Conservation (phyloP, 2,113 vertebrate species). For the Rhegmatorhina hoffmannsi region DNA sequence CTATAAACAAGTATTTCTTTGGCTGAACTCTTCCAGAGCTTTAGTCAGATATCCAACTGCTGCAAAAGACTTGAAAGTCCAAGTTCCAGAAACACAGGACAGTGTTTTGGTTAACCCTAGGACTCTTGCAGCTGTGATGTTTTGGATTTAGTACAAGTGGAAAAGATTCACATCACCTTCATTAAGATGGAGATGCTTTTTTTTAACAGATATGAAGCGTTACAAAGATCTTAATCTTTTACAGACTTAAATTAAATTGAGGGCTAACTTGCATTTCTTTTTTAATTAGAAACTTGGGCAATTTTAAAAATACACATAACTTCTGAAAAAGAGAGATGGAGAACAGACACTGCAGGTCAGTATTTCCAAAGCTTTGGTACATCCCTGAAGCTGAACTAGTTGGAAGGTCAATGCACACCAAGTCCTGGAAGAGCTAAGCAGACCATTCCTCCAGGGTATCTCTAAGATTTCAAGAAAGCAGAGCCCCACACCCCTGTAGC, state of each 20-base stretch:
- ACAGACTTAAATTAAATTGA: background rate
- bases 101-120: background rate
- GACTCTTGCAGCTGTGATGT: background rate
- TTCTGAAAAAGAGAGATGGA: background rate
- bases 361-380: background rate
- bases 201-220: background rate
- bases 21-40: background rate
- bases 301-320: background rate
- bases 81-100: background rate
- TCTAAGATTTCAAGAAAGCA: background rate
- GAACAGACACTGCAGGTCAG: background rate
- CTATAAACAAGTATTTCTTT: background rate
- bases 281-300: background rate
- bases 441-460: background rate
- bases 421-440: background rate
- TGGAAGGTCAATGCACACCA: background rate
- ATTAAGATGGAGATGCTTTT: background rate
- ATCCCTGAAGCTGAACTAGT: background rate
- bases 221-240: background rate
- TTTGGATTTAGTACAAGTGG: background rate
- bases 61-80: background rate
- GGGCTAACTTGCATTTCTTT: too few species aligned
- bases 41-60: background rate
- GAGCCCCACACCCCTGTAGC: background rate
- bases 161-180: background rate